These are phyloP conservation scores for Scotopteryx bipunctaria DNA, from an alignment of 2,888 invertebrate genomes.

Conservation along the genomic window DNA sequence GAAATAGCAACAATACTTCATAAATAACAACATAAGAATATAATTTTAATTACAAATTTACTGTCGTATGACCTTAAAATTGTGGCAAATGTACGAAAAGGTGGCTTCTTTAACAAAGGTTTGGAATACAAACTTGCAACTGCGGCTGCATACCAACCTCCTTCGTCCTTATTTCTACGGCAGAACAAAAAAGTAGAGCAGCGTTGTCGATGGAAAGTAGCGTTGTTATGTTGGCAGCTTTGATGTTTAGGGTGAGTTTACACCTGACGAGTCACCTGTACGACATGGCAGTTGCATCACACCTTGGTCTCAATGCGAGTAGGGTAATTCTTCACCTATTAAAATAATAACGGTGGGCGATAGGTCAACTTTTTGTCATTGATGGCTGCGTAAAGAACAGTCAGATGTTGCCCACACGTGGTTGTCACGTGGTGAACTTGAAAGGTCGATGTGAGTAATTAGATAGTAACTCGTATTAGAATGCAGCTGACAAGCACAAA, in stretches of 20 bases:
- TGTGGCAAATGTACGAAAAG: conserved; percentile 40
- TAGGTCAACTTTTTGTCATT: conserved; percentile 70
- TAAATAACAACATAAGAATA: conserved; percentile 14
- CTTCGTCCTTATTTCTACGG: conserved; percentile 19
- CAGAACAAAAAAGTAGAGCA: conserved; percentile 20
- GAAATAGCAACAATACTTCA: conserved; percentile 19
- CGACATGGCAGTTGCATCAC: conserved; percentile 63
- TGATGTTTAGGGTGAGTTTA: conserved; percentile 52
- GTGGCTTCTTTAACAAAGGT: conserved; percentile 38
- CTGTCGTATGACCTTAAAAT: conserved; percentile 44
- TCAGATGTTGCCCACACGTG: conserved; percentile 66
- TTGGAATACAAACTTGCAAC: conserved; percentile 26
- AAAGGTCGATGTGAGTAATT: conserved; percentile 39
- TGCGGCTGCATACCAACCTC: conserved; percentile 15
- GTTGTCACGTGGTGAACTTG: conserved; percentile 40
- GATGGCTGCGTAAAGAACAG: conserved; percentile 60
- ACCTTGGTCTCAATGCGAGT: conserved; percentile 55
- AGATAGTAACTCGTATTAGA: conserved; percentile 7
- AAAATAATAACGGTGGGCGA: conserved; percentile 53
- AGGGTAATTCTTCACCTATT: conserved; percentile 46
- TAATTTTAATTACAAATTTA: conserved; percentile 54
- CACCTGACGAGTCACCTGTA: conserved; percentile 71
- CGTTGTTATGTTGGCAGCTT: conserved; percentile 31
- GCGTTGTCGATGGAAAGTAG: conserved; percentile 13
- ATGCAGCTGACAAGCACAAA: conserved; percentile 14